Evolutionary conservation across 2,113 vertebrate species (phyloP).

Genomic region (Cynoglossus semilaevis): DNA sequence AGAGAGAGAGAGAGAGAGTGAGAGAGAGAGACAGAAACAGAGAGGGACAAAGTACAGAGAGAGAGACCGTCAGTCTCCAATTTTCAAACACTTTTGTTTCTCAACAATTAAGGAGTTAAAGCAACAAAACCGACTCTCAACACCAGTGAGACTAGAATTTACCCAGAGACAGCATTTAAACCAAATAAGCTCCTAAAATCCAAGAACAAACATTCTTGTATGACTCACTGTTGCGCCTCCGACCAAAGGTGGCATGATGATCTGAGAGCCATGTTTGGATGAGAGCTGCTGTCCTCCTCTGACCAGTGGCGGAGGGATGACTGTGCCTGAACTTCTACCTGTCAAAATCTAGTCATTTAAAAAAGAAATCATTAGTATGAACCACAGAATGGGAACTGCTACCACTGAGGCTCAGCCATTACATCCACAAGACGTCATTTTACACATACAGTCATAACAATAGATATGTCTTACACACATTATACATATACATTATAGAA

Average conservation of each 20-base stretch:
- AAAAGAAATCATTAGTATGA: neutral
- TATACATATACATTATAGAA: too few species aligned
- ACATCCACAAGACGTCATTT: too few species aligned
- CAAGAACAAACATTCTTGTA: neutral
- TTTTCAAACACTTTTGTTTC: constrained; percentile 11
- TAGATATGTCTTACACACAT: too few species aligned
- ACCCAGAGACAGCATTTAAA: constrained; percentile 3
- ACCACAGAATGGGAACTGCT: neutral
- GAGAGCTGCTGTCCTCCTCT: constrained; percentile 86
- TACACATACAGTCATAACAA: too few species aligned
- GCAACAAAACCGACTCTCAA: too few species aligned
- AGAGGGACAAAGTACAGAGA: constrained; percentile 22
- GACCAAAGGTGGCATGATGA: constrained; percentile 93
- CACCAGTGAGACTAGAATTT: too few species aligned
- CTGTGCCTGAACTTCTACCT: constrained; percentile 79
- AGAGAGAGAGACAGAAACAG: constrained; percentile 22
- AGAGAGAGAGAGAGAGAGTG: constrained; percentile 50
- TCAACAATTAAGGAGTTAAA: constrained; percentile 16
- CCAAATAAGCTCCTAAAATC: neutral
- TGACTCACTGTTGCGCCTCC: constrained; percentile 88
- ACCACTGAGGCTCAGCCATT: too few species aligned
- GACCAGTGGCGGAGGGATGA: constrained; percentile 90
- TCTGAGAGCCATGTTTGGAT: constrained; percentile 85
- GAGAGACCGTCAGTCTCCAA: too few species aligned
- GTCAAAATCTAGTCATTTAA: constrained; percentile 70